Percentiles rank a stretch among this genome's conserved stretches.
These are phyloP conservation scores for Hoplodrina blanda DNA, from an alignment of 2,888 invertebrate genomes.

Conservation along the genomic window DNA sequence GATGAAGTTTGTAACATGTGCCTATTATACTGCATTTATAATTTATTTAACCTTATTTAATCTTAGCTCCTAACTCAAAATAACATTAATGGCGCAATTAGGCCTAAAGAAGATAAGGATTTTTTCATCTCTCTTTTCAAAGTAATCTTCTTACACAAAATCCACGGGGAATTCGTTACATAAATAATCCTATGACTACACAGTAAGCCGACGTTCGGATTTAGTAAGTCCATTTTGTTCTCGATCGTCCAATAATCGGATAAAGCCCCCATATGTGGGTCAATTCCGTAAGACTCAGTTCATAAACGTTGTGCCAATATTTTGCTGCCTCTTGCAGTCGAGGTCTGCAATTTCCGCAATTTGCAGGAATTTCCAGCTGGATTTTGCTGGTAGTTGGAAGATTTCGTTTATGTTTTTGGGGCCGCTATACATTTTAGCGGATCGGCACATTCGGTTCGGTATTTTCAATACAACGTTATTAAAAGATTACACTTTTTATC, in stretches of 20 bases:
- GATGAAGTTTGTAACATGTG: too few species aligned
- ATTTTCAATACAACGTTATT: too few species aligned
- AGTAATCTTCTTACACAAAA: neutral
- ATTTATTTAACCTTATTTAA: too few species aligned
- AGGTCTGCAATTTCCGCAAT: conserved; percentile 45
- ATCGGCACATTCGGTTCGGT: too few species aligned
- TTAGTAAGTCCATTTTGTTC: conserved; percentile 18
- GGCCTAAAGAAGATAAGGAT: neutral
- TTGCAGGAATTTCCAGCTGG: neutral
- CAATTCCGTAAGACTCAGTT: conserved; percentile 20
- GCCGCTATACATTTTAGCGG: too few species aligned
- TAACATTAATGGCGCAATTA: neutral
- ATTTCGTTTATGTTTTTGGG: neutral
- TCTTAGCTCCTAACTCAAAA: neutral
- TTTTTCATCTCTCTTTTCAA: neutral
- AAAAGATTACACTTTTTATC: too few species aligned
- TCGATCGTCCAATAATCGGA: conserved; percentile 40
- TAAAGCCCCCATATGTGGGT: conserved; percentile 19
- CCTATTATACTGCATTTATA: too few species aligned
- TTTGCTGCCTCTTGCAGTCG: conserved; percentile 9
- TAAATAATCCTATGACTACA: conserved; percentile 1
- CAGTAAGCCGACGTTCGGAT: neutral
- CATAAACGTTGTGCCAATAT: conserved; percentile 33
- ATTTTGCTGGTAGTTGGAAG: neutral
- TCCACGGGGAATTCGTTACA: conserved; percentile 2